phyloP scores from a whole-genome alignment of 2,797 vertebrate genomes.

The Hirundo rustica region DNA sequence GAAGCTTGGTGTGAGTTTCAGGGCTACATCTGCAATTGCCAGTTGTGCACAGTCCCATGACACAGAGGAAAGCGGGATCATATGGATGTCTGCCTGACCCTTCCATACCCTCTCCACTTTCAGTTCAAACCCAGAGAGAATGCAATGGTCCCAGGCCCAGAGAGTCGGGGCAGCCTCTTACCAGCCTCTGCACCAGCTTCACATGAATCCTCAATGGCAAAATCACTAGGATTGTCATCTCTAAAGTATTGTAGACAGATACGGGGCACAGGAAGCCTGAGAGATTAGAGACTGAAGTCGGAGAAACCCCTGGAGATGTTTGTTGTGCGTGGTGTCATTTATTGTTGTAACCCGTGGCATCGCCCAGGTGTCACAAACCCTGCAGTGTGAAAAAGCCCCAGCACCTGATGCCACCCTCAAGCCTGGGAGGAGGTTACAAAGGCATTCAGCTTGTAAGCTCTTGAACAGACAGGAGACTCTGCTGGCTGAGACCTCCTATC shows the following conservation, averaged over 20 bases:
- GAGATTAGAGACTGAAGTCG: not conserved
- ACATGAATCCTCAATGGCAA: not conserved
- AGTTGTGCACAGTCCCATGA: not conserved
- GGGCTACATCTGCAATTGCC: not conserved
- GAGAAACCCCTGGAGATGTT: not conserved
- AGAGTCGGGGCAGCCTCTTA: not conserved
- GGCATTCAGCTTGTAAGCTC: not conserved
- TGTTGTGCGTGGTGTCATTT: not conserved
- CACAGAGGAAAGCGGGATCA: not conserved
- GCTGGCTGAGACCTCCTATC: rapidly evolving
- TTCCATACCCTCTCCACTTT: not conserved
- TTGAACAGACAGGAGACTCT: not conserved
- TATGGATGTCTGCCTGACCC: not conserved
- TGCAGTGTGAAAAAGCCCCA: not conserved
- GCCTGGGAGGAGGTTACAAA: not conserved
- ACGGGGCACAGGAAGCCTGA: not conserved
- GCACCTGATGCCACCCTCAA: not conserved
- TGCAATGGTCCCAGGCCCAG: rapidly evolving
- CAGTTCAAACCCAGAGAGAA: not conserved
- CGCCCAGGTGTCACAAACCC: not conserved
- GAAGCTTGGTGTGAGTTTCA: not conserved
- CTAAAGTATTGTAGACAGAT: not conserved
- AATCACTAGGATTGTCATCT: not conserved
- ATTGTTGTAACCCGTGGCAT: not conserved
- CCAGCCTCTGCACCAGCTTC: not conserved